Conservation (phyloP, 1,140 invertebrate species). For the Sitodiplosis mosellana region DNA sequence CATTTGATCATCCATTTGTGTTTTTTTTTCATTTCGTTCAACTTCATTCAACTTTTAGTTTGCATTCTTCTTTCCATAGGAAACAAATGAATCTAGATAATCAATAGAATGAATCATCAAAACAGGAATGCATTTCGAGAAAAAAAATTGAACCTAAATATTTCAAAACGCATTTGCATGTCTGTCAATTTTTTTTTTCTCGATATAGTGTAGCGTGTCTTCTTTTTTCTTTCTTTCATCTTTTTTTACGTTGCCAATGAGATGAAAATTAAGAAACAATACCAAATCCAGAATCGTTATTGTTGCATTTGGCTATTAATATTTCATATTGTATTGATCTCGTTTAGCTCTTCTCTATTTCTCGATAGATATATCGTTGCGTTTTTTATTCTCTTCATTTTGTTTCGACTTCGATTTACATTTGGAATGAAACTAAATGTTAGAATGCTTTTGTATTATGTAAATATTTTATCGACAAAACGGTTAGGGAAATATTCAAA, state of each 20-base stretch:
- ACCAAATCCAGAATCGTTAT: background rate
- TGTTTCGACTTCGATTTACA: background rate
- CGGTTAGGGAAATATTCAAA: no score
- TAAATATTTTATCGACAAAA: conserved; percentile 1
- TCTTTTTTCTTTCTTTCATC: background rate
- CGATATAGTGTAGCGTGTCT: background rate
- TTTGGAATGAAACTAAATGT: background rate
- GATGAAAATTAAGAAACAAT: background rate
- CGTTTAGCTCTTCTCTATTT: background rate
- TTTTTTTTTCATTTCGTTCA: no score
- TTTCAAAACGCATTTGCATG: background rate
- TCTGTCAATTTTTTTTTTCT: background rate
- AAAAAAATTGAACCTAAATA: background rate
- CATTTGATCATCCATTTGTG: no score
- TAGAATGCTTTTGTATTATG: conserved; percentile 1
- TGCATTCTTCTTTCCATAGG: no score
- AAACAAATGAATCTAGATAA: no score
- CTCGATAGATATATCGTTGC: background rate
- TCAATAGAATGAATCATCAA: background rate
- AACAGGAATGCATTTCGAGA: background rate
- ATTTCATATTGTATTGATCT: background rate
- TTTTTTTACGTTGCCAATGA: background rate
- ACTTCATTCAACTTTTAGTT: no score
- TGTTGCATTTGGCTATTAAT: background rate
- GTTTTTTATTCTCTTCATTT: background rate